Evolutionary conservation across 2,888 invertebrate species (phyloP), one percentile per base, ranked within the genome.

Genomic region (Rhamphomyia laevipes): DNA sequence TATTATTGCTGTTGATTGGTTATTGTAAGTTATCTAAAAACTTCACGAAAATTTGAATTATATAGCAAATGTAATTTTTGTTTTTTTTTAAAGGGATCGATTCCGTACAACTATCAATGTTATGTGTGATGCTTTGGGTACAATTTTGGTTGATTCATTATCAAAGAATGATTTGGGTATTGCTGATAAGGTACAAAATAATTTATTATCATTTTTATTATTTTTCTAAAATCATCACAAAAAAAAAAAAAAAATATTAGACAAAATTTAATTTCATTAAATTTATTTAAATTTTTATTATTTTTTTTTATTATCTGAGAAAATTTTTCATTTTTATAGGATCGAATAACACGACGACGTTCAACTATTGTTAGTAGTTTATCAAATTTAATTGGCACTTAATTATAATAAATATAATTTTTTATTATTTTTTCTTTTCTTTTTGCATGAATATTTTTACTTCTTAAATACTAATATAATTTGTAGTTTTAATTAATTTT

Each of bases 91-190:
- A 27, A 89, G 89, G 53, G 88, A 89, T 71, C 83, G 89, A 58
- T 89, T 88, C 78, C 80, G 89, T 65, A 81, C 91, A 63, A 83
- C 89, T 62, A 80, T 95, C 61, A 97, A 97, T 71, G 96, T 97
- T 31, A 82, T 94, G 69, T 95, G 96, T 60, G 96, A 97, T 68
- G 88, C 92, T 12, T 72, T 95, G 51, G 96, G 96, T 40, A 93
- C 95, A 42, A 89, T 88, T 50, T 82, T 97, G 47, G 93, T 97
- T 30, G 82, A 88, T 61, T 81, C 87, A 57, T 74, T 93, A 55
- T 90, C 90, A 51, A 80, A 81, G 62, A 78, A 80, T 12, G 91
- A 92, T 62, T 70, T 85, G 51, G 73, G 70, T 49, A 58, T 64
- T 41, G 63, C 68, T 9, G 68, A 70, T 63, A 62, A 71, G 70